A percentile compares a stretch with the other conserved stretches of the same genome.
phyloP scores from a whole-genome alignment of 2,113 vertebrate genomes.

The Vicugna pacos region DNA sequence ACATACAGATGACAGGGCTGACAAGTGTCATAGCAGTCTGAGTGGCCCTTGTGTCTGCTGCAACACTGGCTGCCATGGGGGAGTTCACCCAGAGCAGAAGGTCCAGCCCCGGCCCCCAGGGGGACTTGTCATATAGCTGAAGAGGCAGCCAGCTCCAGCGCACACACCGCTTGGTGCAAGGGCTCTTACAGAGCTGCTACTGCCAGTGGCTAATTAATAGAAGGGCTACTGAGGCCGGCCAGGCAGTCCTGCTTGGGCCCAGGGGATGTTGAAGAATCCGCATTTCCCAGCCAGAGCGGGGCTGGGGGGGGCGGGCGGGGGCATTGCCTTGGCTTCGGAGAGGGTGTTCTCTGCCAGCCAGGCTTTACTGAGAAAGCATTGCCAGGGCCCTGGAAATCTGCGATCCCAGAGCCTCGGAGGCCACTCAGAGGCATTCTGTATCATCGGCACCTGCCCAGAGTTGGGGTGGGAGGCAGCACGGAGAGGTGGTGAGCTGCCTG shows the following conservation, averaged over 20 bases:
- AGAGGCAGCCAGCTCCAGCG: neutral
- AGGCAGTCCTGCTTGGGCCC: constrained; percentile 50
- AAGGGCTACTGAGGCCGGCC: constrained; percentile 69
- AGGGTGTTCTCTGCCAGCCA: constrained; percentile 64
- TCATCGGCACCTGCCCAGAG: neutral
- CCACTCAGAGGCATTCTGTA: neutral
- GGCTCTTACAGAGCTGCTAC: constrained; percentile 38
- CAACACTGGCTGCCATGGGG: neutral
- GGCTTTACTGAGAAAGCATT: constrained; percentile 50
- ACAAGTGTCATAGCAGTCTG: neutral
- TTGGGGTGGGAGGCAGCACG: neutral
- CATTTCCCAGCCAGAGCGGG: constrained; percentile 55
- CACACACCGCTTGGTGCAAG: constrained; percentile 21
- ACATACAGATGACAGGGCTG: neutral
- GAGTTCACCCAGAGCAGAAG: constrained; percentile 29
- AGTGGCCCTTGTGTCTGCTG: neutral
- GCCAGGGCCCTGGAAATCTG: constrained; percentile 58
- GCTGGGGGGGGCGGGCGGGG: constrained; percentile 38
- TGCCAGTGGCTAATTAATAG: constrained; percentile 79
- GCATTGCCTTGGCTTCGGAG: constrained; percentile 66
- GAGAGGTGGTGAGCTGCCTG: neutral
- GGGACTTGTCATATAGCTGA: neutral
- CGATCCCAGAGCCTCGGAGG: neutral
- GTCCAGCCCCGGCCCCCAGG: neutral
- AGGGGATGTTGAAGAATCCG: constrained; percentile 64